These are phyloP conservation scores for Neodiprion virginianus DNA, from an alignment of 1,140 invertebrate species.

Conservation along the genomic window DNA sequence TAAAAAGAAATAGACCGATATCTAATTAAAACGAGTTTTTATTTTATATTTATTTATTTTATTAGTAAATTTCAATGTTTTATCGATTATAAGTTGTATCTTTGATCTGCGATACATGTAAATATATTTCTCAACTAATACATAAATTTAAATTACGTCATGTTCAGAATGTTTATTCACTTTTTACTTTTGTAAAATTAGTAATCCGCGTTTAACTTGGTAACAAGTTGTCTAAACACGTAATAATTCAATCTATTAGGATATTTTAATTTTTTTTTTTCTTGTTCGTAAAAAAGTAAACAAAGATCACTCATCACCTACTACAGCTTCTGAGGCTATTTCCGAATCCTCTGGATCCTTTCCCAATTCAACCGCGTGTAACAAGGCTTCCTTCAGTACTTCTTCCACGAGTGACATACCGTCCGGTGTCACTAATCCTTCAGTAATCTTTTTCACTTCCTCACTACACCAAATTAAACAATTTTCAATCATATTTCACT, in stretches of 20 bases:
- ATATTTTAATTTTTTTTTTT: neutral
- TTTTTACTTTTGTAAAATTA: too few species aligned
- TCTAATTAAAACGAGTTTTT: constrained; percentile 12
- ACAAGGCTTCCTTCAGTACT: neutral
- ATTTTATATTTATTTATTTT: neutral
- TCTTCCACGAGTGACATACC: neutral
- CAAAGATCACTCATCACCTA: neutral
- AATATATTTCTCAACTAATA: neutral
- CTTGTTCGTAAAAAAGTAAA: neutral
- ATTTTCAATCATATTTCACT: too few species aligned
- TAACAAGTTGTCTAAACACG: too few species aligned
- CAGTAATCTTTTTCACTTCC: neutral
- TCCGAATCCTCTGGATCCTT: neutral
- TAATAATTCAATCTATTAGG: too few species aligned
- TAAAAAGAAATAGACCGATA: constrained; percentile 41
- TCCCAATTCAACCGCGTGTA: neutral
- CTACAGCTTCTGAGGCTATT: neutral
- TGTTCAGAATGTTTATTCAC: too few species aligned
- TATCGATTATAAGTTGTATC: neutral
- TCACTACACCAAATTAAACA: neutral
- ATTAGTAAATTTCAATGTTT: neutral
- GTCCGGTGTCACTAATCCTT: neutral
- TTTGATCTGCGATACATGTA: neutral
- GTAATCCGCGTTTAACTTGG: too few species aligned
- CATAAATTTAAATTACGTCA: neutral